Base-by-base conservation (phyloP, 2,797 vertebrate species). In the Rhynchotus rufescens region DNA sequence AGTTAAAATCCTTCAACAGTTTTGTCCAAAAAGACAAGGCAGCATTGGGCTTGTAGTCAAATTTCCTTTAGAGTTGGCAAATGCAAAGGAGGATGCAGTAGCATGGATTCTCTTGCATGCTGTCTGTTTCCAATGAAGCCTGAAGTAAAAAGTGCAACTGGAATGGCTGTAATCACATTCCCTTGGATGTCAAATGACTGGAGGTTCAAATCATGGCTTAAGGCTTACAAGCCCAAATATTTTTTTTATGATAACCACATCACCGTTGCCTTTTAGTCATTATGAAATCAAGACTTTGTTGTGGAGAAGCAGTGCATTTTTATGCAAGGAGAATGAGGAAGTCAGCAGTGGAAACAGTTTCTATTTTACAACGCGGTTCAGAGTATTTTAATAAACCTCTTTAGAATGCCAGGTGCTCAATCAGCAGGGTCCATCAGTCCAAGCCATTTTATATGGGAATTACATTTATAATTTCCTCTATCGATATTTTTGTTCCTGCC, bases 381-480 rank as follows among this genome's bases (percentile, higher is more conserved):
- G 1, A 61, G 11, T 47, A 20, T 10, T 10, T 64, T 42, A 56
- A 36, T 57, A 34, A 28, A 67, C 6, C 32, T 22, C 25, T 61
- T 56, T 30, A 34, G 60, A 86, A 77, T 85, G 8, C 34, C 64
- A 49, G 38, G 34, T 94, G 40, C 64, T 95, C 60, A 80, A 23
- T 91, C 89, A 68, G 84, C 80, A 72, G 82, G 17, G 45, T 86
- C 73, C 67, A 84, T 90, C 77, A 54, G 45, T 54, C 51, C 52
- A 44, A 88, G 69, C 49, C 42, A 57, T 86, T 94, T 86, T 81
- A 42, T 59, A 60, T 67, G 15, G 75, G 78, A 91, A 92, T 93
- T 95, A 88, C 36, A 73, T 61, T 74, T 86, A 66, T 83, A 77
- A 89, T 75, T 93, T 92, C 54, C 86, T 54, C 32, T 91, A 86